A percentile compares a stretch with the other conserved stretches of the same genome.
phyloP scores from a whole-genome alignment of 2,888 invertebrate species.

The Amaurobius ferox region DNA sequence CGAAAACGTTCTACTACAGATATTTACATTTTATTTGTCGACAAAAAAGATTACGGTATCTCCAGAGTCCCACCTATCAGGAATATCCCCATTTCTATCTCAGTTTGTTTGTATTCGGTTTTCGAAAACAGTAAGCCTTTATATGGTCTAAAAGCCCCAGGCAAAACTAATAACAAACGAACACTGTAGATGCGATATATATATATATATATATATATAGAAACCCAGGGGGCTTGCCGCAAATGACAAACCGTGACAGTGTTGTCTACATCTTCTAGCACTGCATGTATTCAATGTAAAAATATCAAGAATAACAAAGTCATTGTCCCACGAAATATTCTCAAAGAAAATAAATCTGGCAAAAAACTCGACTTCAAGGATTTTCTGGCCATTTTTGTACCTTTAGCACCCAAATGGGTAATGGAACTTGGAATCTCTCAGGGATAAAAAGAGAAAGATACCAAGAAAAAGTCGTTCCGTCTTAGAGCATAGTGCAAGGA shows the following conservation, averaged over 20 bases:
- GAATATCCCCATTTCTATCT: background rate
- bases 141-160: constrained; percentile 27
- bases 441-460: constrained; percentile 46
- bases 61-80: background rate
- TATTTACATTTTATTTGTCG: background rate
- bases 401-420: constrained; percentile 46
- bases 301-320: constrained; percentile 55
- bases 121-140: constrained; percentile 23
- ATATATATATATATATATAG: constrained; percentile 41
- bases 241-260: constrained; percentile 67
- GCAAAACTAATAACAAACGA: constrained; percentile 56
- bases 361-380: constrained; percentile 60
- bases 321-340: constrained; percentile 53
- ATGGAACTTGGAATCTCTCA: constrained; percentile 40
- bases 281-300: constrained; percentile 29
- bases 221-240: constrained; percentile 38
- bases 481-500: constrained; percentile 39
- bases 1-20: too few relatives aligned
- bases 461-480: constrained; percentile 21
- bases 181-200: too few relatives aligned
- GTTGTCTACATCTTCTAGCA: constrained; percentile 42
- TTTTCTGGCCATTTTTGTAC: constrained; percentile 16
- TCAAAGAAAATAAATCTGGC: constrained; percentile 66
- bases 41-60: background rate
- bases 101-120: constrained; percentile 18